These are phyloP conservation scores for Ifrita kowaldi DNA, from an alignment of 2,113 vertebrate species.

Conservation along the genomic window DNA sequence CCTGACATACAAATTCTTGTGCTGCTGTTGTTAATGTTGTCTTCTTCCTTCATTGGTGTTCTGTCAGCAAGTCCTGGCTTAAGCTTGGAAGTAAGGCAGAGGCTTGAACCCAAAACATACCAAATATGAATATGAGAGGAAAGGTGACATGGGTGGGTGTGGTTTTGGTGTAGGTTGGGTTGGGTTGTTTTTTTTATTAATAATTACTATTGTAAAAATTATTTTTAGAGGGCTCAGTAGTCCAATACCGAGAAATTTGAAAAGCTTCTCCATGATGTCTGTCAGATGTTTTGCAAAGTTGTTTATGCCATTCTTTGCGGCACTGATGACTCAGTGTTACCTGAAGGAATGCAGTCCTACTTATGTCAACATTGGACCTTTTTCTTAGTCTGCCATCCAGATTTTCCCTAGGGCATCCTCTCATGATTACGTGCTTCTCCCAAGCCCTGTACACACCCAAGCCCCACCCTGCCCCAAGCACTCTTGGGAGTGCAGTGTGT, in stretches of 20 bases:
- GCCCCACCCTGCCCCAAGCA: background rate
- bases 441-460: background rate
- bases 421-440: background rate
- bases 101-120: background rate
- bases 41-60: background rate
- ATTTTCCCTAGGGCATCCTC: background rate
- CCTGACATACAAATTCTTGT: background rate
- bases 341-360: background rate
- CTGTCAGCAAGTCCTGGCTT: background rate
- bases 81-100: background rate
- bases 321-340: background rate
- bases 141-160: background rate
- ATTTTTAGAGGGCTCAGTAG: background rate
- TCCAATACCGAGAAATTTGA: background rate
- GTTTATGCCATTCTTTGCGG: background rate
- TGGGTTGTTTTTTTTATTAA: fast-evolving
- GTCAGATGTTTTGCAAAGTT: background rate
- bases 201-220: background rate
- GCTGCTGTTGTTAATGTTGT: background rate
- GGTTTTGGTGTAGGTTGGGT: background rate
- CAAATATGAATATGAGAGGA: background rate
- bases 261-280: background rate
- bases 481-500: background rate
- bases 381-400: background rate
- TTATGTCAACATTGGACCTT: background rate